Evolutionary conservation across 2,888 invertebrate genomes (phyloP), one percentile per base, ranked within the genome.

Genomic region (Elmis aenea): DNA sequence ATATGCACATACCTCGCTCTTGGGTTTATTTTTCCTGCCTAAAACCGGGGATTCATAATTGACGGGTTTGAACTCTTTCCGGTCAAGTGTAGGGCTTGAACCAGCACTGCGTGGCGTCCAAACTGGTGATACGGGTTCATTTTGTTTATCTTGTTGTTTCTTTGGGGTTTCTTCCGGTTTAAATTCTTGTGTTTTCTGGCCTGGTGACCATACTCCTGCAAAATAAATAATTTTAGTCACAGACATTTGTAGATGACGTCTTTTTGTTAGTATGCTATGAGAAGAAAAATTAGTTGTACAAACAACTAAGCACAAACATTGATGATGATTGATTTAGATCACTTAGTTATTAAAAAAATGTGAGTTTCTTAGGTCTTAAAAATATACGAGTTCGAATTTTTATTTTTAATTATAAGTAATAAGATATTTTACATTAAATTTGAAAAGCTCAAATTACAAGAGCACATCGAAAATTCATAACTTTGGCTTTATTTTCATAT

Each of bases 21-120:
- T 50, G 2, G 51, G 29, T 46, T 57, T 59, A 56, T 75, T 67
- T 57, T 72, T 76, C 27, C 81, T 71, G 33, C 72, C 67, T 48
- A 80, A 65, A 33, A 74, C 72, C 27, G 83, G 83, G 33, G 83
- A 82, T 56, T 83, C 81, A 54, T 84, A 85, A 53, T 71, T 81
- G 27, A 90, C 83, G 3, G 90, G 85, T 44, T 84, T 76, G 71
- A 88, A 90, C 62, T 80, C 76, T 67, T 87, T 89, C 51, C 85
- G 75, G 50, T 83, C 81, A 14, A 76, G 69, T 32, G 75, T 75
- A 22, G 89, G 88, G 57, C 87, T 87, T 18, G 85, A 75, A 45
- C 75, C 76, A 27, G 80, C 79, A 58, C 74, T 76, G 52, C 77
- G 76, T 6, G 90, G 89, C 14, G 82, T 81, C 90, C 90, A 90